Evolutionary conservation across 2,113 vertebrate species (phyloP).

Genomic region (Zosterops lateralis): DNA sequence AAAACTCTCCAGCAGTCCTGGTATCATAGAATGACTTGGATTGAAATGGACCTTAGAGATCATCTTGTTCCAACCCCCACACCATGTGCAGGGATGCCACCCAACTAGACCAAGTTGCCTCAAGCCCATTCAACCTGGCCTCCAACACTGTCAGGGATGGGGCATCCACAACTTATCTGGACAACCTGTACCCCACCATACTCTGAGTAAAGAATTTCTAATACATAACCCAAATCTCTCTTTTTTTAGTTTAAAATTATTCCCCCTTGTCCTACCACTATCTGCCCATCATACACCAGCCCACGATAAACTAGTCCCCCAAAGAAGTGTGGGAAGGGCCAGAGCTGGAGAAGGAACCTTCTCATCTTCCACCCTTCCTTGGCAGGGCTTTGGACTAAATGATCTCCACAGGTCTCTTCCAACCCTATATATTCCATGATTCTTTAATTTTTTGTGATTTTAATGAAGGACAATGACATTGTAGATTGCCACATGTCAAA

Average conservation of each 20-base stretch:
- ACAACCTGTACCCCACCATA: not conserved
- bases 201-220: not conserved
- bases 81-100: accelerated
- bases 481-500: too few relatives aligned
- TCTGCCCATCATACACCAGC: not conserved
- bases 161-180: not conserved
- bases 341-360: not conserved
- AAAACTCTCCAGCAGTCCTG: too few relatives aligned
- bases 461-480: not conserved
- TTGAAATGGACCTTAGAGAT: not conserved
- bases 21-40: not conserved
- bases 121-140: not conserved
- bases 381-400: not conserved
- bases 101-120: not conserved
- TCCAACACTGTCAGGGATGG: not conserved
- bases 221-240: not conserved
- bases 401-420: not conserved
- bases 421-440: not conserved
- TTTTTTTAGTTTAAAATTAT: not conserved
- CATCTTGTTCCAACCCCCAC: accelerated
- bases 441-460: not conserved
- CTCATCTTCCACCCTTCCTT: not conserved
- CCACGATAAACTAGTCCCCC: not conserved
- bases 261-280: not conserved
- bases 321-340: not conserved